Base-by-base conservation (phyloP, 2,113 vertebrate genomes). In the Corvus hawaiiensis region DNA sequence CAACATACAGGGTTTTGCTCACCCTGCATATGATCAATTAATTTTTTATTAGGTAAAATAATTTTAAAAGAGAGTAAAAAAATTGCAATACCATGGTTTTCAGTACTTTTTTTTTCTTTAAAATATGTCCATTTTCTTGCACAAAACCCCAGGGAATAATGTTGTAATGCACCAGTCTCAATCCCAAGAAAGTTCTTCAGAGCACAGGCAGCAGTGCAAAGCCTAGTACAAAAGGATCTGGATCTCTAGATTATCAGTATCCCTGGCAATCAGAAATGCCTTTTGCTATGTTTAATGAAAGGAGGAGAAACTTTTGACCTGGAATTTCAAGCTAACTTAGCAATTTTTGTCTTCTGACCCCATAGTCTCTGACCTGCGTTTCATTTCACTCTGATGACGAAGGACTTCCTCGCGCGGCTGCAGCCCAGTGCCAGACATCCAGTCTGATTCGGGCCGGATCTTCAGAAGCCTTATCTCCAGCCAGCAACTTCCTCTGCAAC, bases 401-500 rank as follows among this genome's bases (percentile, higher is more conserved):
- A 92, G 77, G 71, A 87, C 81, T 94, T 95, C 87, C 92, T 92
- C 1, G 0, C 0, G 0, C 1, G 0, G 61, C n/a, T 39, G 19
- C 49, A 76, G 87, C 51, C 10, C 0, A 48, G 74, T 2, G 51
- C 90, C 87, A 96, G 93, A 94, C 80, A 55, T 12, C 7, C 66
- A 83, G 84, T 43, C 78, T 82, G 82, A 94, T 22, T 33, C 2
- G 55, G 84, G 51, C 89, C 67, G 55, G 89, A 94, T 82, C 89
- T 83, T 72, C 62, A 26, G 82, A 66, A 80, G 69, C 75, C 78
- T 96, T 89, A 94, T 96, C 94, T 96, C 51, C 78, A 87, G 93
- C 85, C 93, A 90, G 94, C 58, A 89, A 94, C 75, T 96, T 96
- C 95, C 94, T 91, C 75, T 87, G 71, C 82, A 95, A 28, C 94